Conservation (phyloP, 2,888 invertebrate species). For the Leucania comma region DNA sequence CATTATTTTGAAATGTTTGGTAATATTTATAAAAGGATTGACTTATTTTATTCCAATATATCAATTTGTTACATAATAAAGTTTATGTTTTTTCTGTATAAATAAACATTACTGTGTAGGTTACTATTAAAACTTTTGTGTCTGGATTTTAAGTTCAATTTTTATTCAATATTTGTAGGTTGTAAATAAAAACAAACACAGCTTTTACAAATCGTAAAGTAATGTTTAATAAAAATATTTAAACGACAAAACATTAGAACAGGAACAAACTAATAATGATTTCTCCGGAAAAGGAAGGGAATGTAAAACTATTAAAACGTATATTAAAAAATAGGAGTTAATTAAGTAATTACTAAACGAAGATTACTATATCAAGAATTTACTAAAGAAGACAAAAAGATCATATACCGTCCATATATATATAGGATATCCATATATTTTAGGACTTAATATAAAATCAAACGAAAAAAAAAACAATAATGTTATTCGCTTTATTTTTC, state of each 20-base stretch:
- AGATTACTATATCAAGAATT: too few relatives aligned
- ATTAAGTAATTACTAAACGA: slow-evolving; percentile 38
- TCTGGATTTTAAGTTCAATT: background rate
- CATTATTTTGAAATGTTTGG: background rate
- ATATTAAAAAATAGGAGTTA: slow-evolving; percentile 33
- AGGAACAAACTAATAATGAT: slow-evolving; percentile 18
- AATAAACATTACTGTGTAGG: too few relatives aligned
- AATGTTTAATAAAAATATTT: too few relatives aligned
- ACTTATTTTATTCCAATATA: background rate
- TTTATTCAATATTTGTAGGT: background rate
- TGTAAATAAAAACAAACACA: background rate
- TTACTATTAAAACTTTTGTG: too few relatives aligned
- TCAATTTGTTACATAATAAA: background rate
- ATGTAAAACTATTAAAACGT: slow-evolving; percentile 22
- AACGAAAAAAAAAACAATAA: too few relatives aligned
- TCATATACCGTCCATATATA: too few relatives aligned
- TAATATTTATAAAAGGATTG: background rate
- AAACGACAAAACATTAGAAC: slow-evolving; percentile 1
- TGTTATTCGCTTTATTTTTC: too few relatives aligned
- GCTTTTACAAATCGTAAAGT: background rate
- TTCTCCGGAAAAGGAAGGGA: slow-evolving; percentile 25
- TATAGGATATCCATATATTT: too few relatives aligned
- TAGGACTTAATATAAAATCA: too few relatives aligned
- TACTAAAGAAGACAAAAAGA: too few relatives aligned
- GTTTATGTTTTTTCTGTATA: background rate